Base-by-base conservation (phyloP, 2,888 invertebrate species). In the Cephalotes varians region DNA sequence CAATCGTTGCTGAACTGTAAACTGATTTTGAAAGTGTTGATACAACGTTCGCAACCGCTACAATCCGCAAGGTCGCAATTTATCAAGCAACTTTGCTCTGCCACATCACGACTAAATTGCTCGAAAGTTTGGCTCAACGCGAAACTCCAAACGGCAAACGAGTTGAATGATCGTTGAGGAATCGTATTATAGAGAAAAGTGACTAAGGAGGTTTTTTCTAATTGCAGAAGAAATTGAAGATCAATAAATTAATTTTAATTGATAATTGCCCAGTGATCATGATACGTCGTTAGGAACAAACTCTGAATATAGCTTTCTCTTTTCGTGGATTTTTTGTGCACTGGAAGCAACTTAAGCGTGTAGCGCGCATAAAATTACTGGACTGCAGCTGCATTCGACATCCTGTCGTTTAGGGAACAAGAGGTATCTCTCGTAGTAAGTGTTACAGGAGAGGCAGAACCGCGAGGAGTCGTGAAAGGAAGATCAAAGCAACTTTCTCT, bases 401-500 rank as follows among this genome's bases (percentile, higher is more conserved):
- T 77, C 18, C 40, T 67, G 44, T 21, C 77, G 44, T 31, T 69
- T 37, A 49, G 15, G 25, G 44, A 72, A 56, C 40, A 34, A 51
- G 40, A 40, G 34, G 25, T 6, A 65, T 7, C 40, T 69, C 69
- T 51, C 44, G 40, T 44, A 21, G 49, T 74, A 51, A 65, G 34
- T 74, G 65, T 74, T 56, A 56, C 71, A 18, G 71, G 44, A 5
- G 31, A 58, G 12, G 21, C 31, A 18, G 25, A 67, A 37, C 6
- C 40, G 65, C 37, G n/a, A 77, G 31, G 71, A 18, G 12, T 51
- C n/a, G 76, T 65, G 76, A 76, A 76, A 67, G 71, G 77, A 77
- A 44, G 44, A 56, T 64, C 64, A 40, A 31, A 15, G 4, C 12
- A 25, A 76, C 76, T 76, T 76, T 76, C 76, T 76, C 76, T 54